Conservation (phyloP, 2,113 vertebrate genomes). For the Epinephelus cyanopodus region DNA sequence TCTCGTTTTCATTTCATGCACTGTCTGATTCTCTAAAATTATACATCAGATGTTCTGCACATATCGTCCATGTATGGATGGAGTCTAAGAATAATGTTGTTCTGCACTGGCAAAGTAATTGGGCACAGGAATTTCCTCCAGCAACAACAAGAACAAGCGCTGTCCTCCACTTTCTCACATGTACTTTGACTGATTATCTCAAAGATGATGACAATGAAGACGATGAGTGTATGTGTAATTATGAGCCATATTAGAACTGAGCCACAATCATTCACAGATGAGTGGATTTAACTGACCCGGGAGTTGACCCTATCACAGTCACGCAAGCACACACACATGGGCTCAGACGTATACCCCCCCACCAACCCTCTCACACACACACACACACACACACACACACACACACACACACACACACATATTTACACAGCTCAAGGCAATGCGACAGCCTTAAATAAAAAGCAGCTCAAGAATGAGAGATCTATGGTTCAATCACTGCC, state of each 20-base stretch:
- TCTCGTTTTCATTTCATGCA: constrained; percentile 17
- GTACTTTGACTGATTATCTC: constrained; percentile 49
- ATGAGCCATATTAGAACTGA: constrained; percentile 71
- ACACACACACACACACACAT: constrained; percentile 24
- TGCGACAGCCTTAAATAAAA: constrained; percentile 27
- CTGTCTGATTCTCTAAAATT: not conserved
- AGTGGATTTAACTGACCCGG: constrained; percentile 74
- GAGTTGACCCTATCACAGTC: constrained; percentile 72
- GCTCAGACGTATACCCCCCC: constrained; percentile 18
- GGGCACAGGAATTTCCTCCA: not conserved
- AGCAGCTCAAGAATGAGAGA: constrained; percentile 30
- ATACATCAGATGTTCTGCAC: not conserved
- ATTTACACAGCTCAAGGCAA: constrained; percentile 45
- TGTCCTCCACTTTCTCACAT: constrained; percentile 15
- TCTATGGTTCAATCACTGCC: constrained; percentile 40
- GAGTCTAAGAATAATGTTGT: constrained; percentile 18
- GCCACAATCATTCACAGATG: constrained; percentile 69
- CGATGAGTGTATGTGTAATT: constrained; percentile 57
- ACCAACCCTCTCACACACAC: constrained; percentile 1
- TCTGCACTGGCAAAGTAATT: not conserved
- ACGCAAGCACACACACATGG: constrained; percentile 50
- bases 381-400: constrained; percentile 18
- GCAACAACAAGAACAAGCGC: not conserved
- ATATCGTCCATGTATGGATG: not conserved
- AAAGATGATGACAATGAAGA: constrained; percentile 43